Percentiles rank a stretch among this genome's conserved stretches.
Conservation (phyloP, 2,797 vertebrate species). For the Falco columbarius region DNA sequence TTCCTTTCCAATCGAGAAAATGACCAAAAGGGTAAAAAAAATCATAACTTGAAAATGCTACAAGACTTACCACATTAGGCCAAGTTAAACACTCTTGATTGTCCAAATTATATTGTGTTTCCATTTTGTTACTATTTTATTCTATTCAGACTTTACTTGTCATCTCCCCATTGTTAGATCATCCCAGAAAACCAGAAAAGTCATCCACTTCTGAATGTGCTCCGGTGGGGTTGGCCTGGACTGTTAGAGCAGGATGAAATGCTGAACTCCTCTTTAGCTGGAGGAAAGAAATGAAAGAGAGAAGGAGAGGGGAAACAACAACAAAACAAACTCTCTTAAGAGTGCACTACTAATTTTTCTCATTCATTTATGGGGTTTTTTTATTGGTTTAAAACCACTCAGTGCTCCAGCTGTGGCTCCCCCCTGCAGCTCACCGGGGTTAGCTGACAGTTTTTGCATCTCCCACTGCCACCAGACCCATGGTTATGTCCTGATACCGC, state of each 20-base stretch:
- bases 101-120: background rate
- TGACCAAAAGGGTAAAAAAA: background rate
- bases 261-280: background rate
- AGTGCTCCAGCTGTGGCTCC: background rate
- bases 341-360: constrained; percentile 9
- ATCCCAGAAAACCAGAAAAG: background rate
- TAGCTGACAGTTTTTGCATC: background rate
- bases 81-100: background rate
- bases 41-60: background rate
- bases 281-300: background rate
- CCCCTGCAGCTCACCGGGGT: background rate
- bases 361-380: constrained; percentile 5
- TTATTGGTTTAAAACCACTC: background rate
- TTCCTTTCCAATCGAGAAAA: background rate
- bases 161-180: background rate
- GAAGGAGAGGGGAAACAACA: too few relatives aligned
- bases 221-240: background rate
- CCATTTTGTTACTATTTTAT: background rate
- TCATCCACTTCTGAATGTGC: background rate
- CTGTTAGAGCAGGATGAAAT: background rate
- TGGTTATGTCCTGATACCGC: background rate
- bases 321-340: background rate
- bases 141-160: background rate
- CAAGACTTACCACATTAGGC: background rate
- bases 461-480: background rate